Evolutionary conservation across 1,140 invertebrate genomes (phyloP).

Genomic region (Bombus haemorrhoidalis): DNA sequence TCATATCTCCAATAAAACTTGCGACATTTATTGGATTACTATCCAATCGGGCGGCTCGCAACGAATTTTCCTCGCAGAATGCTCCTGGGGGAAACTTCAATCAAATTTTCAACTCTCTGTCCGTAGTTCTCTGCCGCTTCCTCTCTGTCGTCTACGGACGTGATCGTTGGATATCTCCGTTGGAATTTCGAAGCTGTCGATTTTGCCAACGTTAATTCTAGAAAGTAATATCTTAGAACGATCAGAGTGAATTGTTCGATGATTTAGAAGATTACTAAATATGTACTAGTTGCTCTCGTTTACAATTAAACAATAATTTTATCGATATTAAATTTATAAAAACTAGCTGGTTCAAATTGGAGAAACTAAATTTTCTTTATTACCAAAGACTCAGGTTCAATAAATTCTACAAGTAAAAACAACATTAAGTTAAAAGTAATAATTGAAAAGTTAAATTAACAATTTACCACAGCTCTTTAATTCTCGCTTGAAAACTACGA

Average conservation of each 20-base stretch:
- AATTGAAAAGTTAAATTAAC: too few relatives aligned
- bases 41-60: conserved; percentile 11
- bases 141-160: not conserved
- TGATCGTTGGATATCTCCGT: too few relatives aligned
- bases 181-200: not conserved
- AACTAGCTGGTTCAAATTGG: too few relatives aligned
- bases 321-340: too few relatives aligned
- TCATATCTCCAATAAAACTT: conserved; percentile 20
- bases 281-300: too few relatives aligned
- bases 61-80: conserved; percentile 23
- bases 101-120: conserved; percentile 34
- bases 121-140: not conserved
- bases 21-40: conserved; percentile 27
- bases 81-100: conserved; percentile 14
- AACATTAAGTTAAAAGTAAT: too few relatives aligned
- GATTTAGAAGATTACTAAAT: not conserved
- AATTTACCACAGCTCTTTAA: too few relatives aligned
- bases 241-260: not conserved
- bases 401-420: too few relatives aligned
- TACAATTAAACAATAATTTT: too few relatives aligned
- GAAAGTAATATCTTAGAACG: not conserved
- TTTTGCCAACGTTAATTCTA: not conserved
- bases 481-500: too few relatives aligned
- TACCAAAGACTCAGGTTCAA: too few relatives aligned
- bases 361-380: too few relatives aligned